phyloP scores from a whole-genome alignment of 2,113 vertebrate genomes.

The Vulpes ferrilata region DNA sequence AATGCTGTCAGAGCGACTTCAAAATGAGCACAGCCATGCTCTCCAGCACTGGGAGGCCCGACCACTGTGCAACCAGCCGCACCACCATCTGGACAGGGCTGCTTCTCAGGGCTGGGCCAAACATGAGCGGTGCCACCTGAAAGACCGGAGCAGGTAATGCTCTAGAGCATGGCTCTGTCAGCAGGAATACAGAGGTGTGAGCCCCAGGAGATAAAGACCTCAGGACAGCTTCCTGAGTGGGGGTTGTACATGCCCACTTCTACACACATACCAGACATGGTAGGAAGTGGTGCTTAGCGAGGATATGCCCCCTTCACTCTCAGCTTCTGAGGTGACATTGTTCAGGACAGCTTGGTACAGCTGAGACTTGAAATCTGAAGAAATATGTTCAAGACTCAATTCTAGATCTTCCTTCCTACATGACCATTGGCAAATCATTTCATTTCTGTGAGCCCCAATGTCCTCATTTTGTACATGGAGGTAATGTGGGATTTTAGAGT shows the following conservation, averaged over 20 bases:
- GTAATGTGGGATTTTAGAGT: background rate
- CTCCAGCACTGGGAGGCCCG: slow-evolving; percentile 25
- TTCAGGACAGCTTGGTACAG: background rate
- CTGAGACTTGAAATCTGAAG: background rate
- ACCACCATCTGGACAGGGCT: slow-evolving; percentile 72
- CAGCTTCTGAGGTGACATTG: background rate
- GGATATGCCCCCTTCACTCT: no score
- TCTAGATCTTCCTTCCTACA: background rate
- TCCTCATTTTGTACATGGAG: background rate
- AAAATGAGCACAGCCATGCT: slow-evolving; percentile 40
- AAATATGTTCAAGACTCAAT: background rate
- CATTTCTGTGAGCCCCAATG: background rate
- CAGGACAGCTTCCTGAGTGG: background rate
- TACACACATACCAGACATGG: background rate
- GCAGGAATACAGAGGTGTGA: rapidly evolving
- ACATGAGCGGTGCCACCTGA: no score
- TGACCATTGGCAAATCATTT: background rate
- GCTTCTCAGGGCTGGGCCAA: slow-evolving; percentile 21
- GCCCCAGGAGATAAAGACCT: background rate
- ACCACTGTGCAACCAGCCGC: slow-evolving; percentile 75
- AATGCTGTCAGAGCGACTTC: slow-evolving; percentile 73
- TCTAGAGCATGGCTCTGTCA: background rate
- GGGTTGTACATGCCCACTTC: rapidly evolving
- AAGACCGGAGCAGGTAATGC: background rate
- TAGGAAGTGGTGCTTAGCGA: background rate